phyloP scores from a whole-genome alignment of 2,797 vertebrate species.

The Salarias fasciatus region DNA sequence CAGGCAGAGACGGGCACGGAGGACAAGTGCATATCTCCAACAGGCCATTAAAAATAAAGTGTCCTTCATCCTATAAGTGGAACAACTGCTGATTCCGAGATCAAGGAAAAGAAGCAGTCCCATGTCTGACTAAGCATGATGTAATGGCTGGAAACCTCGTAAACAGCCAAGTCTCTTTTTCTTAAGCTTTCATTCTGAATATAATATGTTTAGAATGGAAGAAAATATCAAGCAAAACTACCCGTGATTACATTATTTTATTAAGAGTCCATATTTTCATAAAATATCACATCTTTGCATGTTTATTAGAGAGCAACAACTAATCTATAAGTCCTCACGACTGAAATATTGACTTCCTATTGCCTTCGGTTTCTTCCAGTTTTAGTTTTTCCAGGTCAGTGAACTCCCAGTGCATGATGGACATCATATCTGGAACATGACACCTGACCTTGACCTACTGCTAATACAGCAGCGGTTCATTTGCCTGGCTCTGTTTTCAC shows the following conservation, averaged over 20 bases:
- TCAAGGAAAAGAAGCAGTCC: slow-evolving; percentile 20
- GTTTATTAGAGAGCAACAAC: no score
- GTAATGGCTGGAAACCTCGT: slow-evolving; percentile 29
- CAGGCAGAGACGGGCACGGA: slow-evolving; percentile 82
- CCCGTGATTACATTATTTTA: not conserved
- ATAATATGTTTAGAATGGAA: slow-evolving; percentile 4
- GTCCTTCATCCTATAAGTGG: slow-evolving; percentile 64
- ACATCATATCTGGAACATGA: slow-evolving; percentile 36
- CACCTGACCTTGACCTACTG: slow-evolving; percentile 57
- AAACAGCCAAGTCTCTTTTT: not conserved
- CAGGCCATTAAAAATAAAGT: slow-evolving; percentile 62
- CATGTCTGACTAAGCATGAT: slow-evolving; percentile 34
- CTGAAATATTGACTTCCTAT: slow-evolving; percentile 20
- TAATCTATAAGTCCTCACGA: no score
- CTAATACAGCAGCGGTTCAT: slow-evolving; percentile 33
- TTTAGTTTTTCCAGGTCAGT: slow-evolving; percentile 44
- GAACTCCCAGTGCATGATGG: slow-evolving; percentile 36
- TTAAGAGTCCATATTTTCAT: not conserved
- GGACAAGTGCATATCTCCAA: slow-evolving; percentile 77
- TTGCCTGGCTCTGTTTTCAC: slow-evolving; percentile 22
- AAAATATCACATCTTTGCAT: not conserved
- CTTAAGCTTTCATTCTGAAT: not conserved
- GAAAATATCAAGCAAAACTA: not conserved
- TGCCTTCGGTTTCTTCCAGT: slow-evolving; percentile 10
- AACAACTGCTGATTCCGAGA: slow-evolving; percentile 30